Conservation (phyloP, 2,113 vertebrate species). For the Eurystomus gularis region DNA sequence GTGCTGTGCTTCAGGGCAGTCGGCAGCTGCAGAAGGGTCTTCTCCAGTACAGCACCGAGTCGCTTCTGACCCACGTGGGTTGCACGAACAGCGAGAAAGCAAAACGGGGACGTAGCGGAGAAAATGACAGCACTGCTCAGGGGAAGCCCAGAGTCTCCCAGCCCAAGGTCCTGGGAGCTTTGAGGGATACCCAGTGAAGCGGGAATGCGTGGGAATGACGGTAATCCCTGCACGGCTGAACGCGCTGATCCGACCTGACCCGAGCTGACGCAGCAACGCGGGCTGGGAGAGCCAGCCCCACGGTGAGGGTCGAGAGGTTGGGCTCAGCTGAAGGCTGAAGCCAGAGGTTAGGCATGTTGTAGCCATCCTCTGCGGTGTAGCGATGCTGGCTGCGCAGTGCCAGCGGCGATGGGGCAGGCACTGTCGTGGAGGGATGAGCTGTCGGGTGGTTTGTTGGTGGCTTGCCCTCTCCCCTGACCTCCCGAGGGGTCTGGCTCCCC, state of each 20-base stretch:
- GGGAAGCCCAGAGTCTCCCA: neutral
- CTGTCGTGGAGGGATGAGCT: neutral
- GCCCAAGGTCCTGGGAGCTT: neutral
- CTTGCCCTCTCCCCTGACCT: neutral
- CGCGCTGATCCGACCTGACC: accelerated
- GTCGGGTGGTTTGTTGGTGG: neutral
- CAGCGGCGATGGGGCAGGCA: neutral
- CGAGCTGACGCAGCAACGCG: neutral
- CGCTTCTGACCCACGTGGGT: neutral
- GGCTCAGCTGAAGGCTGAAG: no score
- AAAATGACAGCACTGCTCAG: neutral
- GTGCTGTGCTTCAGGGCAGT: neutral
- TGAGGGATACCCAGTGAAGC: no score
- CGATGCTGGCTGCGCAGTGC: neutral
- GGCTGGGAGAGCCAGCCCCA: neutral
- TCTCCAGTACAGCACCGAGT: neutral
- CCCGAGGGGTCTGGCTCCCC: neutral
- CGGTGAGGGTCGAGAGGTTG: neutral
- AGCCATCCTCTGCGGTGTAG: no score
- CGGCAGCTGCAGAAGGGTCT: neutral
- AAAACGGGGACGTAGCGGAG: neutral
- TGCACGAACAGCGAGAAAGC: neutral
- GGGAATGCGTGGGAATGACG: neutral
- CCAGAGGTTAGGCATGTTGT: no score
- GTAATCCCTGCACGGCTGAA: neutral